phyloP scores from a whole-genome alignment of 2,113 vertebrate species.

The Cololabis saira region DNA sequence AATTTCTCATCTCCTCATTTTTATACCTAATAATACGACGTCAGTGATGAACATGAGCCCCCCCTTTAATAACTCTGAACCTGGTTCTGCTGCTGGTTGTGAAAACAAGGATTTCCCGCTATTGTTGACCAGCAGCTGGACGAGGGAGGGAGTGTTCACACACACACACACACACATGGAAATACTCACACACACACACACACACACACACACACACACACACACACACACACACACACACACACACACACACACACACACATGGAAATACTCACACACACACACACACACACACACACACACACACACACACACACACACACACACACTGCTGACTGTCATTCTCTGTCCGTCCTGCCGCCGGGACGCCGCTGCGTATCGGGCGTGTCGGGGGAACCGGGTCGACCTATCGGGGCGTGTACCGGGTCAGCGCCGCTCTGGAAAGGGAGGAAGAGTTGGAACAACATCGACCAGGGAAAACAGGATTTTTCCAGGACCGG shows the following conservation, averaged over 20 bases:
- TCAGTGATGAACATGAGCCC: too few relatives aligned
- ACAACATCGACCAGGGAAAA: constrained; percentile 15
- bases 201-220: constrained; percentile 10
- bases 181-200: too few relatives aligned
- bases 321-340: constrained; percentile 60
- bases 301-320: constrained; percentile 27
- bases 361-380: background rate
- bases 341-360: constrained; percentile 39
- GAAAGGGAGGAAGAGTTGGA: constrained; percentile 35
- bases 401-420: too few relatives aligned
- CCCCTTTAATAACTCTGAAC: constrained; percentile 14
- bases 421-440: background rate
- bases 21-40: too few relatives aligned
- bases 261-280: too few relatives aligned
- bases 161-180: constrained; percentile 11
- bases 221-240: constrained; percentile 24
- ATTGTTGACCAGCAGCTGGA: constrained; percentile 81
- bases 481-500: background rate
- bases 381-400: too few relatives aligned
- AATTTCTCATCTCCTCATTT: too few relatives aligned
- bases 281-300: background rate
- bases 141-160: constrained; percentile 68
- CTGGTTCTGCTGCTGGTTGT: constrained; percentile 54
- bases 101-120: constrained; percentile 84
- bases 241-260: constrained; percentile 46